Percentiles rank a stretch among this genome's conserved stretches.
Conservation (phyloP, 30 jellyfish, hydroid and myxozoan species). For the Hydractinia echinata region DNA sequence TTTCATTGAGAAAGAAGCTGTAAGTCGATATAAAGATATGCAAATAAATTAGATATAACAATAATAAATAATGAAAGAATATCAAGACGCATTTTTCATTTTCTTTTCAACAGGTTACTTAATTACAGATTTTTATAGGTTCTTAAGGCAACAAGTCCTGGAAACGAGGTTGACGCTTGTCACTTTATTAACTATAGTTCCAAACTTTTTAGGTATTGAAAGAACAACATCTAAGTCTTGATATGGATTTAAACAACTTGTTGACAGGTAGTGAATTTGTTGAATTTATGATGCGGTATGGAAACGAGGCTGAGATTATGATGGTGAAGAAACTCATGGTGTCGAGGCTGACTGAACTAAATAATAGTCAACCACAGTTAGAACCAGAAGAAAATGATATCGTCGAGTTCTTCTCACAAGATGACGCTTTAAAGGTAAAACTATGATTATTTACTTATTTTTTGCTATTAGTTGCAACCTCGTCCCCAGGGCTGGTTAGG, state of each 20-base stretch:
- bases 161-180: neutral
- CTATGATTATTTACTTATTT: neutral
- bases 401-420: conserved; percentile 28
- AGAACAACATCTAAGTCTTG: conserved; percentile 66
- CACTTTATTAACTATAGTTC: neutral
- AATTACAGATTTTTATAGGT: too few species aligned
- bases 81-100: too few species aligned
- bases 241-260: conserved; percentile 80
- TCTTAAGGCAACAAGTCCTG: too few species aligned
- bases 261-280: conserved; percentile 82
- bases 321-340: conserved; percentile 66
- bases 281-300: conserved; percentile 81
- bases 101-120: too few species aligned
- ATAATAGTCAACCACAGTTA: conserved; percentile 67
- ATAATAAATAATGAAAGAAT: neutral
- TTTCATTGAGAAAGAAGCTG: conserved; percentile 60
- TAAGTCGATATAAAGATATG: conserved; percentile 14
- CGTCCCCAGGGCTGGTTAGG: too few species aligned
- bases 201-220: conserved; percentile 46
- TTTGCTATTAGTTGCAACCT: neutral
- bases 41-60: neutral
- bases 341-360: conserved; percentile 51
- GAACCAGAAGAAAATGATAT: conserved; percentile 97
- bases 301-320: conserved; percentile 99
- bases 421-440: conserved; percentile 15